phyloP scores from a whole-genome alignment of 1,140 invertebrate genomes.

The Papilio dardanus region DNA sequence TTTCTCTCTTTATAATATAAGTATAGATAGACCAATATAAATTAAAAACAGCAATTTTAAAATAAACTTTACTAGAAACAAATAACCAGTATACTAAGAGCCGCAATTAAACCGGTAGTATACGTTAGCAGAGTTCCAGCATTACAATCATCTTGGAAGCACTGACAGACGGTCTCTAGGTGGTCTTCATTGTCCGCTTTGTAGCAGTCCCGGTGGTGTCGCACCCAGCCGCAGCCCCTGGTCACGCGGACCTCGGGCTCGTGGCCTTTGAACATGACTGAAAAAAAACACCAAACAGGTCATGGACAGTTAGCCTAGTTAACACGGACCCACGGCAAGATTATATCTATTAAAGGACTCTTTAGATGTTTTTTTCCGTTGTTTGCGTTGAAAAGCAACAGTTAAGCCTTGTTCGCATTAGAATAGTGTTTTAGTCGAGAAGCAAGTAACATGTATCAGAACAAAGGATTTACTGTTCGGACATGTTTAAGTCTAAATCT shows the following conservation, averaged over 20 bases:
- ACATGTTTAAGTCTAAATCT: too few relatives aligned
- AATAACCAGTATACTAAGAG: conserved; percentile 26
- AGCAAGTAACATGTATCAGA: too few relatives aligned
- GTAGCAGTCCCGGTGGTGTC: conserved; percentile 77
- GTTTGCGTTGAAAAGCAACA: too few relatives aligned
- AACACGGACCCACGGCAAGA: too few relatives aligned
- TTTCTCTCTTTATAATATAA: too few relatives aligned
- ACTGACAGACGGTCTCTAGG: conserved; percentile 83
- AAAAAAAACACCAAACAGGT: conserved; percentile 42
- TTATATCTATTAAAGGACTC: too few relatives aligned
- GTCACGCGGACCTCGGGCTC: conserved; percentile 75
- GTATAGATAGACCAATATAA: background rate
- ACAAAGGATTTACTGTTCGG: too few relatives aligned
- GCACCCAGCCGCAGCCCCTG: conserved; percentile 82
- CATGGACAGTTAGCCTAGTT: background rate
- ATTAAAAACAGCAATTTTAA: background rate
- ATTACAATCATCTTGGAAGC: conserved; percentile 82
- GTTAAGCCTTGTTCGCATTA: too few relatives aligned
- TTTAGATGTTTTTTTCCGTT: too few relatives aligned
- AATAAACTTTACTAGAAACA: conserved; percentile 19
- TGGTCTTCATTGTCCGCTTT: conserved; percentile 82
- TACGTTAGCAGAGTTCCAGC: conserved; percentile 41
- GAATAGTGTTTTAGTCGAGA: too few relatives aligned
- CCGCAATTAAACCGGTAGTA: conserved; percentile 31
- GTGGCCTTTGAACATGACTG: conserved; percentile 70